Conservation (phyloP, 2,113 vertebrate species). For the Ptyas mucosa region DNA sequence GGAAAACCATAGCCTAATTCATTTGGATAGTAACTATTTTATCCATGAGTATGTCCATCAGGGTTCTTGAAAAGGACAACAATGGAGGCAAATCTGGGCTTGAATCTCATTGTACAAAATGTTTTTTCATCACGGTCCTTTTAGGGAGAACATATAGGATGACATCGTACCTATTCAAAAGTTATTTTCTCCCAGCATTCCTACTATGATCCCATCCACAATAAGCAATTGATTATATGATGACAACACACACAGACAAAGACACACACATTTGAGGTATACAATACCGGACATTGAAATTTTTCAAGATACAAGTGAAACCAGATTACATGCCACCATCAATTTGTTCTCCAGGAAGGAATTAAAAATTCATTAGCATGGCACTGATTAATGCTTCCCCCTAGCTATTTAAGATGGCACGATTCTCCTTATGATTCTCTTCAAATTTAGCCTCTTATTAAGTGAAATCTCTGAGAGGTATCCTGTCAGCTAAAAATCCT, state of each 20-base stretch:
- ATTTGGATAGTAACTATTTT: not conserved
- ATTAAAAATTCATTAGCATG: slow-evolving; percentile 31
- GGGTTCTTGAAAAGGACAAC: slow-evolving; percentile 32
- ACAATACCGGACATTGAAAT: not conserved
- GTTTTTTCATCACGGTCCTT: not conserved
- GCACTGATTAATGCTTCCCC: slow-evolving; percentile 24
- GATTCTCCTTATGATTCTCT: slow-evolving; percentile 28
- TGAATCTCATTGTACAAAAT: slow-evolving; percentile 27
- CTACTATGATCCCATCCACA: not conserved
- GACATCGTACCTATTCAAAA: not conserved
- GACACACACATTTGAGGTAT: not conserved
- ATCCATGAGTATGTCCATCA: not conserved
- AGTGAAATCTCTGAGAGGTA: slow-evolving; percentile 36
- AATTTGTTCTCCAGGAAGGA: slow-evolving; percentile 34
- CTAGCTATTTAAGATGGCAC: slow-evolving; percentile 27
- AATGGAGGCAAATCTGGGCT: not conserved
- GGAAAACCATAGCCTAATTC: not conserved
- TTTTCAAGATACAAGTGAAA: not conserved
- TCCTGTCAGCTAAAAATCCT: slow-evolving; percentile 26
- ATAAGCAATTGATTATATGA: not conserved
- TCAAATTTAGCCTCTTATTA: slow-evolving; percentile 34
- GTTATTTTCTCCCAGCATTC: not conserved
- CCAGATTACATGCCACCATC: slow-evolving; percentile 13
- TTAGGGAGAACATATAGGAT: slow-evolving; percentile 14
- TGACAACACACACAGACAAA: not conserved